phyloP scores from a whole-genome alignment of 2,888 invertebrate genomes.

The Marasmarcha lunaedactyla region DNA sequence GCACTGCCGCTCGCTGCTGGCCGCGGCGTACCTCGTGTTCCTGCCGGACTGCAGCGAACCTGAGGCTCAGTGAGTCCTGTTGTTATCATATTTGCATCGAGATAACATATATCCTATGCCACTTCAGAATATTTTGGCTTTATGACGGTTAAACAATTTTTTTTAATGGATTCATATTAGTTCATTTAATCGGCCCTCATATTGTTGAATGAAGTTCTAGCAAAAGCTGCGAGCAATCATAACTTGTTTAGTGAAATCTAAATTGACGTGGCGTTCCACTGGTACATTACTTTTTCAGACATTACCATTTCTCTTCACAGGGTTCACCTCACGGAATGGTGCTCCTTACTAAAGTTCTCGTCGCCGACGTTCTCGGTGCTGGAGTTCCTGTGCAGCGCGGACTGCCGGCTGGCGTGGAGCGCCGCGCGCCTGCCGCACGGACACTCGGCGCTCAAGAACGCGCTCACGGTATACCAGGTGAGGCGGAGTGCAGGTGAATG shows the following conservation, averaged over 20 bases:
- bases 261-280: too few species aligned
- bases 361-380: constrained; percentile 44
- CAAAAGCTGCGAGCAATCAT: too few species aligned
- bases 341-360: constrained; percentile 43
- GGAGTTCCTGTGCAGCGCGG: constrained; percentile 45
- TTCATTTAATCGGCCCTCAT: too few species aligned
- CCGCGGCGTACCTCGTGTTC: constrained; percentile 84
- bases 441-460: constrained; percentile 83
- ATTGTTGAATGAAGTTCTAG: too few species aligned
- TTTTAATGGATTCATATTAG: too few species aligned
- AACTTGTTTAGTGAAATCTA: too few species aligned
- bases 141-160: too few species aligned
- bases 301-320: too few species aligned
- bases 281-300: too few species aligned
- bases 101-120: too few species aligned
- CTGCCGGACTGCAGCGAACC: constrained; percentile 79
- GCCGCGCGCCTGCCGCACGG: constrained; percentile 86
- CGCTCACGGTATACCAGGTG: constrained; percentile 81
- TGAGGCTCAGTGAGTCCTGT: constrained; percentile 64
- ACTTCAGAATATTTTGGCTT: too few species aligned
- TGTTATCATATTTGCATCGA: constrained; percentile 1
- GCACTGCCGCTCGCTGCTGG: constrained; percentile 77
- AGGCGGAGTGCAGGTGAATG: background rate
- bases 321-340: too few species aligned
- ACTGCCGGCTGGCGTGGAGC: constrained; percentile 86